Evolutionary conservation across 2,888 invertebrate genomes (phyloP).

Genomic region (Pheosia tremula): DNA sequence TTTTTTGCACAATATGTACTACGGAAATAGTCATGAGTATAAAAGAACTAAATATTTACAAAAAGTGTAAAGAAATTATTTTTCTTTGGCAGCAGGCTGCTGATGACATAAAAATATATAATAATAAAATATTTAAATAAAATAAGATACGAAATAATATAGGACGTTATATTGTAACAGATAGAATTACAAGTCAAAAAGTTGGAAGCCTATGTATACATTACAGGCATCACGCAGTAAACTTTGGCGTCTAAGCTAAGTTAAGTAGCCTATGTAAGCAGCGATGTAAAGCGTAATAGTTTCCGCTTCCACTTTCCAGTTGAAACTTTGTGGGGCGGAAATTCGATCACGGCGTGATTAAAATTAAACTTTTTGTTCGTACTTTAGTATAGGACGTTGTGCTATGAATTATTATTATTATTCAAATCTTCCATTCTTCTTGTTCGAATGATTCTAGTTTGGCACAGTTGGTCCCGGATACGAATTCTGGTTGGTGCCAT

Average conservation of each 20-base stretch:
- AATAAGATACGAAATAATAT: too few relatives aligned
- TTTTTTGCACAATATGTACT: too few relatives aligned
- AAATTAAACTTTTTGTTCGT: conserved; percentile 39
- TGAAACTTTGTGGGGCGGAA: conserved; percentile 59
- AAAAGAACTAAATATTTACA: too few relatives aligned
- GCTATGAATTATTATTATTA: neutral
- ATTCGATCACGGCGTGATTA: conserved; percentile 66
- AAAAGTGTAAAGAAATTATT: too few relatives aligned
- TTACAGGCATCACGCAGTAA: conserved; percentile 23
- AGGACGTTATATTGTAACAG: neutral
- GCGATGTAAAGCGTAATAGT: conserved; percentile 53
- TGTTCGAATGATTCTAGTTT: neutral
- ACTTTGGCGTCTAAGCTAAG: conserved; percentile 36
- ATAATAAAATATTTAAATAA: too few relatives aligned
- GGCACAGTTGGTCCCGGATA: too few relatives aligned
- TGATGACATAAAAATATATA: too few relatives aligned
- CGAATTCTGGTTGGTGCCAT: too few relatives aligned
- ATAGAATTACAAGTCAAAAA: conserved; percentile 13
- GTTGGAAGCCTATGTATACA: conserved; percentile 25
- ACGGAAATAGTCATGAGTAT: too few relatives aligned
- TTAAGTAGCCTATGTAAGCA: conserved; percentile 47
- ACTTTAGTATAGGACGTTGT: conserved; percentile 3
- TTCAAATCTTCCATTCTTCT: neutral
- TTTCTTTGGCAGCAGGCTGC: too few relatives aligned
- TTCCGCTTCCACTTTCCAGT: conserved; percentile 39